Conservation (phyloP, 2,113 vertebrate genomes). For the Tychaedon coryphoeus region DNA sequence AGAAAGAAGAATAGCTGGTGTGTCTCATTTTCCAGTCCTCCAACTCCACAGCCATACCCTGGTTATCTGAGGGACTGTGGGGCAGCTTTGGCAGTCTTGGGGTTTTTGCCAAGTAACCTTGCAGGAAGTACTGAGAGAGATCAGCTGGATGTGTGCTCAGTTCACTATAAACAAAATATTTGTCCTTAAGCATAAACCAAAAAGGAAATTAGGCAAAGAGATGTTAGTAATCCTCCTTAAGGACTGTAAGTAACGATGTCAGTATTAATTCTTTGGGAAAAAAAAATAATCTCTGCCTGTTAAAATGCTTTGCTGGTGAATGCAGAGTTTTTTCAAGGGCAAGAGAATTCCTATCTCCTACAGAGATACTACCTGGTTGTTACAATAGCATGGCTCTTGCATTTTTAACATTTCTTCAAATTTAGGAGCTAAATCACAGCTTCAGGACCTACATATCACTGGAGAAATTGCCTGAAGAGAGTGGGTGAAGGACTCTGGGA, state of each 20-base stretch:
- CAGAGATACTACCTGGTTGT: background rate
- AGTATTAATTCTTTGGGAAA: background rate
- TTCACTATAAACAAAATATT: conserved; percentile 34
- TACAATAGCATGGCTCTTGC: background rate
- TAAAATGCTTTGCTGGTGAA: background rate
- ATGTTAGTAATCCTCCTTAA: background rate
- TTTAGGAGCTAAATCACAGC: background rate
- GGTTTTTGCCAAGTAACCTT: background rate
- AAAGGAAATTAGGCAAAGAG: conserved; percentile 22
- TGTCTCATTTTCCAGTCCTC: background rate
- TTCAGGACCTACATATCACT: accelerated
- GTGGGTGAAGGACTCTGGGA: background rate
- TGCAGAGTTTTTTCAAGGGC: background rate
- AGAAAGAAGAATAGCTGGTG: background rate
- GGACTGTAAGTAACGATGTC: background rate
- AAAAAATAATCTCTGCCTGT: background rate
- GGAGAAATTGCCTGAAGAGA: background rate
- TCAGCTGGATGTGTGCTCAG: background rate
- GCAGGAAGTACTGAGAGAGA: background rate
- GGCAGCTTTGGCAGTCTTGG: background rate
- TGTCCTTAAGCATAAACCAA: conserved; percentile 29
- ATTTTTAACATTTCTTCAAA: background rate
- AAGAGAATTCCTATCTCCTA: background rate
- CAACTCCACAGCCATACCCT: background rate
- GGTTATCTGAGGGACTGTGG: background rate